Evolutionary conservation across 2,888 invertebrate genomes (phyloP).

Genomic region (Trichogramma evanescens): DNA sequence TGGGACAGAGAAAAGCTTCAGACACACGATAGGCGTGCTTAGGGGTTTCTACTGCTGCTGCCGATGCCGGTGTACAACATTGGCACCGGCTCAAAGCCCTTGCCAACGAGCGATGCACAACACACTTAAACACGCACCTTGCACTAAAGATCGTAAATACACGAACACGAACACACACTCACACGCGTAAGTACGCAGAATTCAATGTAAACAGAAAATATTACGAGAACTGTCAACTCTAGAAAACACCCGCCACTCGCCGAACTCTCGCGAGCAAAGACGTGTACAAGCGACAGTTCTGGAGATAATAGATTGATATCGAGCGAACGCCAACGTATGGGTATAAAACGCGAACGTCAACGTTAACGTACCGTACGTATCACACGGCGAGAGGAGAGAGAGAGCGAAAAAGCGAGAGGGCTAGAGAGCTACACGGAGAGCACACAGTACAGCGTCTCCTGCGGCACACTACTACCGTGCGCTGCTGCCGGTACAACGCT

Average conservation of each 20-base stretch:
- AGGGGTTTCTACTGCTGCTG: no score
- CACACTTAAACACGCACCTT: no score
- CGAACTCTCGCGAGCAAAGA: neutral
- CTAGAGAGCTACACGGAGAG: conserved; percentile 7
- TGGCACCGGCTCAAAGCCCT: no score
- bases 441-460: conserved; percentile 7
- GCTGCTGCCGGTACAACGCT: conserved; percentile 16
- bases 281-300: neutral
- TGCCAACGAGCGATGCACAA: no score
- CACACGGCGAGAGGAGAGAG: conserved; percentile 6
- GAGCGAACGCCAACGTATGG: neutral
- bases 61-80: no score
- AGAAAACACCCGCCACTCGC: neutral
- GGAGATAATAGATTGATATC: neutral
- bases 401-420: conserved; percentile 1
- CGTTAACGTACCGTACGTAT: neutral
- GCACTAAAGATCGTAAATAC: no score
- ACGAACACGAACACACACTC: no score
- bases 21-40: no score
- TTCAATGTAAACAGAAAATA: no score
- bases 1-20: no score
- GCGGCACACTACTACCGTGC: neutral
- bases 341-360: neutral
- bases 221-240: no score
- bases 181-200: no score